Base-by-base conservation (phyloP, 2,888 invertebrate genomes). In the Scaptomyza polygonia region DNA sequence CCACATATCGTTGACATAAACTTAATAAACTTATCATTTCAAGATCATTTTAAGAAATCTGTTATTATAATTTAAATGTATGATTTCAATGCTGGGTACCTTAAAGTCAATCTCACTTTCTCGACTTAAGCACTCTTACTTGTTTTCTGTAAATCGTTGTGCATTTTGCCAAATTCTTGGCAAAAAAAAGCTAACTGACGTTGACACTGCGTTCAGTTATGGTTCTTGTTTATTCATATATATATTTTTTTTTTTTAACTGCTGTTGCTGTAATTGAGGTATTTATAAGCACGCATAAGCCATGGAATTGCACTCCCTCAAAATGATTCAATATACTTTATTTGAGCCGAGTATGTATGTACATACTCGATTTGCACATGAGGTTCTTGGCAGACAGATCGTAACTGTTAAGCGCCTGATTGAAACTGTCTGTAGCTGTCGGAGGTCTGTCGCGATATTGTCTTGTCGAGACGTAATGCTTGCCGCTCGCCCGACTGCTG, bases 271-370 rank as follows among this genome's bases (percentile, higher is more conserved):
- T 74, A 70, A 78, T 78, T 36, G 70, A 63, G 65, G 52, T 48
- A 74, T 74, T 70, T 72, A 65, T 77, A 74, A 72, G 70, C 80
- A 72, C 47, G 69, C 74, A 72, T 64, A 32, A 51, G 66, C 27
- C 48, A 53, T 56, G 45, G 47, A 71, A 62, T 44, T 44, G 62
- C 52, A 30, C 21, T 7, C 5, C n/a, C 14, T 52, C 40, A 51
- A 42, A 45, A 25, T 30, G 51, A 27, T 42, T 49, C 54, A 45
- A 29, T 42, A 16, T 16, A 39, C 16, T 54, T 36, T 3, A 18
- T 9, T 8, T 18, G 16, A 25, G 21, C 14, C 30, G n/a, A 30
- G n/a, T 12, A 14, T 14, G n/a, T 27, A 29, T 6, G 27, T 25
- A 49, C 2, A 11, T 7, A 40, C 18, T 49, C 25, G 30, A 9